A percentile compares a stretch with the other conserved stretches of the same genome.
Evolutionary conservation across 2,113 vertebrate species (phyloP).

Genomic region (Lates calcarifer): DNA sequence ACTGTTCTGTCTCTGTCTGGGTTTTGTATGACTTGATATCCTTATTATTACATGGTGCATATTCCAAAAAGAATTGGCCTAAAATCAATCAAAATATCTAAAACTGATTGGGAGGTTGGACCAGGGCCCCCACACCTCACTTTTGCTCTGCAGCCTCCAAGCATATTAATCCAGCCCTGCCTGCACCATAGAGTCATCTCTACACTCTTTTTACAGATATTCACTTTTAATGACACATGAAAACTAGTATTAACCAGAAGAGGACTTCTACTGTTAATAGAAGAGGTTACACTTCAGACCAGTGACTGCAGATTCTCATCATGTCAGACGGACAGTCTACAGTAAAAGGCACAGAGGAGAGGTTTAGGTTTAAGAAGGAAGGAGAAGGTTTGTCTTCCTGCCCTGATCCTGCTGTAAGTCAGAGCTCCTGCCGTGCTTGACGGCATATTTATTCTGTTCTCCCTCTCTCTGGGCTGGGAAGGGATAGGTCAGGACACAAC

Average conservation of each 20-base stretch:
- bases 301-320: neutral
- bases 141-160: neutral
- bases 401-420: slow-evolving; percentile 59
- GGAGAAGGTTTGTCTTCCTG: slow-evolving; percentile 50
- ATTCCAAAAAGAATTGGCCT: neutral
- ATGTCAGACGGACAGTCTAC: neutral
- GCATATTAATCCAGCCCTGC: too few species aligned
- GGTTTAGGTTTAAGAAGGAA: slow-evolving; percentile 27
- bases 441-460: slow-evolving; percentile 71
- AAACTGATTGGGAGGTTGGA: neutral
- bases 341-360: neutral
- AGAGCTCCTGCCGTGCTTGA: slow-evolving; percentile 15
- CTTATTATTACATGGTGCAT: too few species aligned
- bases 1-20: too few species aligned
- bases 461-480: slow-evolving; percentile 32
- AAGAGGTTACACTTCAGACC: neutral
- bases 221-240: neutral
- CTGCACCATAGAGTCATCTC: neutral
- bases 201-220: neutral
- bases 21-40: too few species aligned
- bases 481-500: slow-evolving; percentile 56
- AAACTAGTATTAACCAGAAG: neutral
- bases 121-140: neutral
- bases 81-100: neutral
- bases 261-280: neutral